Conservation (phyloP, 2,113 vertebrate species). For the Melanocharis versteri region DNA sequence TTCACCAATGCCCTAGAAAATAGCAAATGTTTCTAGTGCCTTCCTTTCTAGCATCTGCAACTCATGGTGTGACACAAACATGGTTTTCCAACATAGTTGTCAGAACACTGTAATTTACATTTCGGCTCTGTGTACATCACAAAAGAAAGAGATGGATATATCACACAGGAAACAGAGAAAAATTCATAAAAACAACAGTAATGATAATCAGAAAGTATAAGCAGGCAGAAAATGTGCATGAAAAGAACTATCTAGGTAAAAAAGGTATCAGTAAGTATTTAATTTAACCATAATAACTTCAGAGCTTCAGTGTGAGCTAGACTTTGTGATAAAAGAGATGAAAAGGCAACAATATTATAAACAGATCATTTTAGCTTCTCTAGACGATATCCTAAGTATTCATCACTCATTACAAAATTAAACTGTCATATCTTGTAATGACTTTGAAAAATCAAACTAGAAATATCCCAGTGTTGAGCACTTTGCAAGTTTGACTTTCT, state of each 20-base stretch:
- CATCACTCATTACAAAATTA: slow-evolving; percentile 8
- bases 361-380: background rate
- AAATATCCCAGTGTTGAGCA: background rate
- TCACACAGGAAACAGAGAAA: background rate
- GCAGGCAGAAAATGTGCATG: background rate
- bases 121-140: background rate
- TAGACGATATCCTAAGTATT: background rate
- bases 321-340: background rate
- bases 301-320: background rate
- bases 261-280: background rate
- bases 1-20: background rate
- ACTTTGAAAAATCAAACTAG: background rate
- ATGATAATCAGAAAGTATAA: background rate
- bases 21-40: background rate
- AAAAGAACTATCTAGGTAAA: background rate
- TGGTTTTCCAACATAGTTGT: background rate
- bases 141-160: background rate
- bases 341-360: background rate
- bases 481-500: background rate
- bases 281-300: background rate
- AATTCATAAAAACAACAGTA: background rate
- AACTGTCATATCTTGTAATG: slow-evolving; percentile 2
- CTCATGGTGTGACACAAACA: background rate
- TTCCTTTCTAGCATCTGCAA: background rate
- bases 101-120: background rate